Conservation (phyloP, 2,888 invertebrate genomes). For the Chalcis sispes region DNA sequence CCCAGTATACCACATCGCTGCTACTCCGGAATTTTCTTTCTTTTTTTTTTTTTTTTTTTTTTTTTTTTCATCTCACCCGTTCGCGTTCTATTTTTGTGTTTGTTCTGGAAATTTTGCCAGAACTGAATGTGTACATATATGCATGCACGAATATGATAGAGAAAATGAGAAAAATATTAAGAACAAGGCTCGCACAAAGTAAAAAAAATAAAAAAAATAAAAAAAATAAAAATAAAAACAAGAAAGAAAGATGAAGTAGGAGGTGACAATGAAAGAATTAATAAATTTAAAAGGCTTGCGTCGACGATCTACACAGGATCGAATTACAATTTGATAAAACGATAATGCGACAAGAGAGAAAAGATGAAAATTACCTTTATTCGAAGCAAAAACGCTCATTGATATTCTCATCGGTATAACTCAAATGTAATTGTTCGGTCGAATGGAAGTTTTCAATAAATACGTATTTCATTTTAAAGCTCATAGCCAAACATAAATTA, state of each 20-base stretch:
- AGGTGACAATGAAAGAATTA: constrained; percentile 2
- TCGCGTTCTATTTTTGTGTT: neutral
- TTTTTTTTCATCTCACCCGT: too few species aligned
- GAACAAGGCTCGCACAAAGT: too few species aligned
- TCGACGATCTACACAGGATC: constrained; percentile 1
- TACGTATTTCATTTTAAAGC: constrained; percentile 2
- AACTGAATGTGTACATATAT: too few species aligned
- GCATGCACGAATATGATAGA: too few species aligned
- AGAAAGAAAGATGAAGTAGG: neutral
- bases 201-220: too few species aligned
- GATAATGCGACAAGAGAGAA: neutral
- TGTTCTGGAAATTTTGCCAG: neutral
- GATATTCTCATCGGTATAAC: neutral
- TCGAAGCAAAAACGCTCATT: constrained; percentile 23
- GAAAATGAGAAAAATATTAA: too few species aligned
- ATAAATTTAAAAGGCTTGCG: constrained; percentile 15
- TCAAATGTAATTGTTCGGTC: constrained; percentile 20
- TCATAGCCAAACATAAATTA: neutral
- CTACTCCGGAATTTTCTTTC: too few species aligned
- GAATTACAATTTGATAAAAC: constrained; percentile 9
- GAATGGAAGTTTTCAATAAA: constrained; percentile 40
- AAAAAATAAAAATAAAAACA: too few species aligned
- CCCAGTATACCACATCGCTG: too few species aligned
- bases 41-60: too few species aligned
- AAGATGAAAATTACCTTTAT: constrained; percentile 20